Base-by-base conservation (phyloP, 2,113 vertebrate genomes). In the Elachura formosa region DNA sequence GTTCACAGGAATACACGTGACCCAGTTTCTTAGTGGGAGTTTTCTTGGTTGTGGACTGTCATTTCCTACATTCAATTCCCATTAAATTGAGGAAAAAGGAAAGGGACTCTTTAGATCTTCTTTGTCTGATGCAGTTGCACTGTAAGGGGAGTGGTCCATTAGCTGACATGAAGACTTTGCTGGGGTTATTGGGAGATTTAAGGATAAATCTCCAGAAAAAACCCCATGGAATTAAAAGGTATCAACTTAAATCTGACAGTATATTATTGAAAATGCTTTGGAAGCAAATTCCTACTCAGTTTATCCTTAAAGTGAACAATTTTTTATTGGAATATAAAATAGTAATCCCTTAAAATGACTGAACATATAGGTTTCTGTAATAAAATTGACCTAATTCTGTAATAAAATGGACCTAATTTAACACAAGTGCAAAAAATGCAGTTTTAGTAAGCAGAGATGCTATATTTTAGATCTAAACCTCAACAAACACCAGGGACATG, bases 181-280 rank as follows among this genome's bases (percentile, higher is more conserved):
- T 84, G 74, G 90, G 92, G 97, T 98, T 98, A 97, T 87, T 73
- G 64, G 83, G 84, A 96, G 94, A 95, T 95, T 98, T 96, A 96
- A 68, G 90, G 85, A 92, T 96, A 96, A 97, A 90, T 97, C 76
- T 92, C 79, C 40, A 93, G 72, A 69, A 89, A 90, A 82, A 96
- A 95, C 46, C 19, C 84, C 66, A 45, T 68, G 71, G 97, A 96
- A 98, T 97, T 96, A 96, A 96, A 97, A 97, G 68, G 52, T 93
- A 96, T 96, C 93, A 95, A 93, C 62, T 81, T 58, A 93, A 96
- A 94, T 45, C 93, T 97, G 94, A 88, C 62, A 82, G 59, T 58
- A 58, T 71, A 48, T 69, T 92, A 87, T 90, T 85, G 71, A 96
- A 95, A 97, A 84, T 34, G 90, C 87, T 97, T 96, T 95, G 79